phyloP scores from a whole-genome alignment of 2,113 vertebrate genomes.

The Dissostichus mawsoni region DNA sequence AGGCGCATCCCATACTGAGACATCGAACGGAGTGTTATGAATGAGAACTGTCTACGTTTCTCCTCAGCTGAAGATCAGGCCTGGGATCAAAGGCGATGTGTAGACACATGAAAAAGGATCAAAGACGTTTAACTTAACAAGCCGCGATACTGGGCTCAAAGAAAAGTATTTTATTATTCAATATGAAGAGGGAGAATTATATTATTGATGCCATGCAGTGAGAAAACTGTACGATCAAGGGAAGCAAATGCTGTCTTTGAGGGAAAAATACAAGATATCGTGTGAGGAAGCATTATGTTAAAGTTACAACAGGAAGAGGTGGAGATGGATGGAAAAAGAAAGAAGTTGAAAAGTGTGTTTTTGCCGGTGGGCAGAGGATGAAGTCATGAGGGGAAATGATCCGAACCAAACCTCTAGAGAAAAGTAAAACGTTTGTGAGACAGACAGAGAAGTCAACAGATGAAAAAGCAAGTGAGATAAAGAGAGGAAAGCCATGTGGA shows the following conservation, averaged over 20 bases:
- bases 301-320: background rate
- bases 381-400: constrained; percentile 18
- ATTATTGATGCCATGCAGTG: background rate
- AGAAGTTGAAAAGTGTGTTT: constrained; percentile 4
- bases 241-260: background rate
- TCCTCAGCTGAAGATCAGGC: background rate
- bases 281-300: background rate
- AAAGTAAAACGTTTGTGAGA: background rate
- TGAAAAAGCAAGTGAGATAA: background rate
- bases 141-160: background rate
- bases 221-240: background rate
- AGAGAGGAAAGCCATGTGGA: background rate
- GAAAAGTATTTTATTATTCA: background rate
- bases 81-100: background rate
- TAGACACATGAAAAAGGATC: constrained; percentile 11
- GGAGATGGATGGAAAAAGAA: constrained; percentile 2
- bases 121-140: constrained; percentile 7
- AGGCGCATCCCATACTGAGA: too few relatives aligned
- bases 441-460: background rate
- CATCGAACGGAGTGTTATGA: too few relatives aligned
- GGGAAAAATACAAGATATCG: background rate
- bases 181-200: background rate
- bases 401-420: constrained; percentile 6
- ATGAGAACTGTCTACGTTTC: background rate
- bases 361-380: constrained; percentile 11